Conservation (phyloP, 2,113 vertebrate genomes). For the Mus spicilegus region DNA sequence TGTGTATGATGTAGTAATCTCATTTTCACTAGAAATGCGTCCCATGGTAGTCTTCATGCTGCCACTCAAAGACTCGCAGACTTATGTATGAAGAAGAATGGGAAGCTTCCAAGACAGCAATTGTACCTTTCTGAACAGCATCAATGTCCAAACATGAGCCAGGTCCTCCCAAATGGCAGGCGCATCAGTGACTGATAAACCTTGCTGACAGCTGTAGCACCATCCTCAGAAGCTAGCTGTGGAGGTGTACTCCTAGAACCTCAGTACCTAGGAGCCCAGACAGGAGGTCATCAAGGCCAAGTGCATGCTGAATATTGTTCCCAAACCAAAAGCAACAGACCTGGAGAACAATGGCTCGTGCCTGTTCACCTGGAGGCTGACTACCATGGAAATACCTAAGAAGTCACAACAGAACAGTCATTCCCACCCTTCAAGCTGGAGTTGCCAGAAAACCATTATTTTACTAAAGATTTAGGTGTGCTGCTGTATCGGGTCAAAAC, state of each 20-base stretch:
- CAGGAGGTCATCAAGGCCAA: not conserved
- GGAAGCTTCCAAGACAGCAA: not conserved
- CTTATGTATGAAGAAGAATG: not conserved
- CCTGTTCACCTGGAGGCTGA: not conserved
- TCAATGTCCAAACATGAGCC: fast-evolving
- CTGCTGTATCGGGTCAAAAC: not conserved
- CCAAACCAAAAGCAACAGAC: not conserved
- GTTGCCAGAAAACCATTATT: not conserved
- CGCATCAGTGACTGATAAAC: not conserved
- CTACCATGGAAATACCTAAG: not conserved
- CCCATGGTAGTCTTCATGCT: not conserved
- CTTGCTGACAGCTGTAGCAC: not conserved
- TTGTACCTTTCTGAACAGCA: not conserved
- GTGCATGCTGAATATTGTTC: too few species aligned
- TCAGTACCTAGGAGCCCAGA: not conserved
- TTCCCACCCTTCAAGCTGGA: not conserved
- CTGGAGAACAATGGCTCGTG: not conserved
- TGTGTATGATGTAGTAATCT: not conserved
- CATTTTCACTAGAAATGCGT: not conserved
- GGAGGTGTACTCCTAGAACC: not conserved
- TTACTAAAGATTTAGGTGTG: not conserved
- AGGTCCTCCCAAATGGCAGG: not conserved
- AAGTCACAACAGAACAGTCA: not conserved
- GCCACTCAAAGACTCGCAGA: not conserved
- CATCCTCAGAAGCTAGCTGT: not conserved